These are phyloP conservation scores for Lochmaea crataegi DNA, from an alignment of 2,888 invertebrate species.

Conservation along the genomic window DNA sequence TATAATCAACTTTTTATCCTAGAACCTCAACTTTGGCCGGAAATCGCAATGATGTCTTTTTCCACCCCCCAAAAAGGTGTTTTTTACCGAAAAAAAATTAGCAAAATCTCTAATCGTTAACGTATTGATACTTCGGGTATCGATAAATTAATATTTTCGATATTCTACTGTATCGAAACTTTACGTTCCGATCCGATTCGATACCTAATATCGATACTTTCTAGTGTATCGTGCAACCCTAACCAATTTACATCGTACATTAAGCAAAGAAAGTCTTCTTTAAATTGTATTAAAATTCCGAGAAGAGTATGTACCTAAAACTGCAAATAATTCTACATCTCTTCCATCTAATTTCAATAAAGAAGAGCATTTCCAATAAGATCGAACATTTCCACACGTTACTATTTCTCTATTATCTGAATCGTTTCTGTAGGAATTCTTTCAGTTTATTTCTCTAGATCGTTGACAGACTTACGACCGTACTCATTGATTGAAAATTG, in stretches of 20 bases:
- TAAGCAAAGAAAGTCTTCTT: background rate
- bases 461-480: constrained; percentile 40
- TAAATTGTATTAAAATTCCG: background rate
- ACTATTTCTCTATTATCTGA: constrained; percentile 12
- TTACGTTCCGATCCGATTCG: no score
- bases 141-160: no score
- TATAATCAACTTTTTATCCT: no score
- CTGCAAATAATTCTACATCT: constrained; percentile 1
- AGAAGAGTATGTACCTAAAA: background rate
- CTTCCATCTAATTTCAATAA: constrained; percentile 1
- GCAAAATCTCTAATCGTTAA: no score
- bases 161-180: no score
- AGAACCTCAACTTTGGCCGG: no score
- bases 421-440: constrained; percentile 5
- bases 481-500: constrained; percentile 35
- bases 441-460: constrained; percentile 27
- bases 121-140: no score
- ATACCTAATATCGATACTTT: no score
- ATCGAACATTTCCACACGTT: background rate
- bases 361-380: background rate
- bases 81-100: no score
- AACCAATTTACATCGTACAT: background rate
- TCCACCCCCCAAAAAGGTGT: no score
- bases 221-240: no score
- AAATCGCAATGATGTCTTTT: no score